Percentiles rank a stretch among this genome's conserved stretches.
These are phyloP conservation scores for Mormoops blainvillei DNA, from an alignment of 2,113 vertebrate genomes.

Conservation along the genomic window DNA sequence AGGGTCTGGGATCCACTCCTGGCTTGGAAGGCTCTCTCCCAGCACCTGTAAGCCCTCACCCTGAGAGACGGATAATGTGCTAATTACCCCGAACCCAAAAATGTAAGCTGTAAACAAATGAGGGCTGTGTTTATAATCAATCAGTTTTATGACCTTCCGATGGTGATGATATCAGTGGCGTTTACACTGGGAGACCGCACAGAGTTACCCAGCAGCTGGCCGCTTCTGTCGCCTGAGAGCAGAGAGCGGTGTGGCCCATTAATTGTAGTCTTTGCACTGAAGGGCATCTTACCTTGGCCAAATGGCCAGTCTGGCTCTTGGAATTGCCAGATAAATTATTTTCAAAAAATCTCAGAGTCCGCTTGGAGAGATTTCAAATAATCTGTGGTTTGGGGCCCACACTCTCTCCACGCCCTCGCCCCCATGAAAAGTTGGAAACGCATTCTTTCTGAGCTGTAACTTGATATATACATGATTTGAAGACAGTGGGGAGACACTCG, in stretches of 20 bases:
- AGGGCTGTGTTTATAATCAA: slow-evolving; percentile 99
- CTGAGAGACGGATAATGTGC: slow-evolving; percentile 92
- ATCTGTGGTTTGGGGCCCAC: slow-evolving; percentile 43
- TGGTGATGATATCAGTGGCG: slow-evolving; percentile 97
- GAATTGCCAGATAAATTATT: slow-evolving; percentile 64
- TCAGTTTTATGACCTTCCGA: slow-evolving; percentile 99
- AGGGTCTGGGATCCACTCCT: slow-evolving; percentile 27
- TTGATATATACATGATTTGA: slow-evolving; percentile 62
- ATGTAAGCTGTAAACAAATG: slow-evolving; percentile 97
- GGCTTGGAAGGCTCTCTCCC: slow-evolving; percentile 35
- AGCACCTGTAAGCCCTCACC: slow-evolving; percentile 96
- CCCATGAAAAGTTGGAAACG: slow-evolving; percentile 58
- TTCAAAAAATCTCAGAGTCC: slow-evolving; percentile 62
- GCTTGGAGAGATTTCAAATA: slow-evolving; percentile 62
- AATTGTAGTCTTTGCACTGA: slow-evolving; percentile 73
- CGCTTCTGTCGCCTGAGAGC: slow-evolving; percentile 81
- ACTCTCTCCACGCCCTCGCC: not conserved
- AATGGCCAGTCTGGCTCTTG: slow-evolving; percentile 64
- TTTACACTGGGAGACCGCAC: slow-evolving; percentile 92
- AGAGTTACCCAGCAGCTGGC: slow-evolving; percentile 91
- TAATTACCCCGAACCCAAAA: slow-evolving; percentile 93
- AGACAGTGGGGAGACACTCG: slow-evolving; percentile 35
- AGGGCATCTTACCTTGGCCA: slow-evolving; percentile 77
- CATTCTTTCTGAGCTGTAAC: slow-evolving; percentile 63
- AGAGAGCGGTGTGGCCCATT: slow-evolving; percentile 75